Evolutionary conservation across 2,888 invertebrate genomes (phyloP).

Genomic region (Oegoconia quadripuncta): DNA sequence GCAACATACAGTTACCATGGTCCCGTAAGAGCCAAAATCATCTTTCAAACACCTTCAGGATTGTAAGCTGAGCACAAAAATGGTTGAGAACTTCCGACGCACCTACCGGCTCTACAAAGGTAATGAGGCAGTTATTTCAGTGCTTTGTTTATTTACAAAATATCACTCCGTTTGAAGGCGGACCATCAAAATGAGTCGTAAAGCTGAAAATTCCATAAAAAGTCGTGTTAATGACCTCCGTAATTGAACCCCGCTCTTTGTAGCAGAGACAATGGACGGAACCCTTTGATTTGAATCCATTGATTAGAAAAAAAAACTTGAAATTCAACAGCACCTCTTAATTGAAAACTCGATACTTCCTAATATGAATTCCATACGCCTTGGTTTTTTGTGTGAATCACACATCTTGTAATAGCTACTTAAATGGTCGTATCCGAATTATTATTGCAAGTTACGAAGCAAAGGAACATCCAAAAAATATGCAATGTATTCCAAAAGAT

Average conservation of each 20-base stretch:
- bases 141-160: conserved; percentile 78
- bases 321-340: conserved; percentile 15
- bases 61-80: conserved; percentile 49
- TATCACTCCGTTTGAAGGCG: conserved; percentile 79
- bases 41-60: conserved; percentile 34
- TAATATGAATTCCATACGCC: conserved; percentile 2
- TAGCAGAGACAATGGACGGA: conserved; percentile 73
- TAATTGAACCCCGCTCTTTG: conserved; percentile 71
- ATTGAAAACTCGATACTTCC: conserved; percentile 17
- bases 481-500: no score
- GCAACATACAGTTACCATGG: no score
- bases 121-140: conserved; percentile 76
- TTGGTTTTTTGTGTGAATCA: not conserved
- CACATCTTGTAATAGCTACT: not conserved
- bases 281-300: conserved; percentile 53
- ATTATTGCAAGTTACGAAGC: no score
- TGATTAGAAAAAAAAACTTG: conserved; percentile 48
- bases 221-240: conserved; percentile 77
- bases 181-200: conserved; percentile 77
- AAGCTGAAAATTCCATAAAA: conserved; percentile 77
- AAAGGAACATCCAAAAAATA: no score
- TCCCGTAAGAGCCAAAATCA: not conserved
- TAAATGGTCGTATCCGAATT: no score
- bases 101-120: conserved; percentile 65
- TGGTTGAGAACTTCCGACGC: conserved; percentile 50